Evolutionary conservation across 2,113 vertebrate genomes (phyloP).

Genomic region (Hipposideros armiger): DNA sequence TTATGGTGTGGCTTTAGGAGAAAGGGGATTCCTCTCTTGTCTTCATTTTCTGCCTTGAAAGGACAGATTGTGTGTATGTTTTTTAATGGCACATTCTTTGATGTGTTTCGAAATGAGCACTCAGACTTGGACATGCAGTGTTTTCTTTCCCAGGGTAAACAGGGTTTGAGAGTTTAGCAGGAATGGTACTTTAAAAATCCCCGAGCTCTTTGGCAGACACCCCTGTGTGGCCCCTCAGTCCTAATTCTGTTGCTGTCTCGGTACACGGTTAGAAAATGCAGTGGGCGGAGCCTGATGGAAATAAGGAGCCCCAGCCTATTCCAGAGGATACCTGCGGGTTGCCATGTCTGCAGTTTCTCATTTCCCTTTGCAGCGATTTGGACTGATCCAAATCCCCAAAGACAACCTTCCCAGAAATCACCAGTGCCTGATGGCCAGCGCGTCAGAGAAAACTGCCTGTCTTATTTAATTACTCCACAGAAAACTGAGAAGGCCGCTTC

Average conservation of each 20-base stretch:
- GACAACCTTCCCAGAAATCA: constrained; percentile 24
- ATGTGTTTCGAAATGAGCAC: not conserved
- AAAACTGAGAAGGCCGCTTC: not conserved
- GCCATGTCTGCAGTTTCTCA: not conserved
- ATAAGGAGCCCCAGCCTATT: not conserved
- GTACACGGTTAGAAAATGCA: not conserved
- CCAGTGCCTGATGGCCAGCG: not conserved
- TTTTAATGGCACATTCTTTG: not conserved
- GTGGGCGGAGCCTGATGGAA: not conserved
- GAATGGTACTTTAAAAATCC: not conserved
- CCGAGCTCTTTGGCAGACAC: not conserved
- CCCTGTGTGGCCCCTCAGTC: too few relatives aligned
- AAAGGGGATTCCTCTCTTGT: not conserved
- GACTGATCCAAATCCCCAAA: constrained; percentile 23
- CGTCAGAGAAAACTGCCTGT: not conserved
- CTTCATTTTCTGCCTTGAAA: constrained; percentile 36
- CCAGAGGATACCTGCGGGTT: not conserved
- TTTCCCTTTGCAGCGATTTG: constrained; percentile 15
- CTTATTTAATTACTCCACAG: not conserved
- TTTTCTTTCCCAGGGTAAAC: not conserved
- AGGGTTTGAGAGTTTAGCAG: not conserved
- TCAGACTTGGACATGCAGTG: not conserved
- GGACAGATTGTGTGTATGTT: not conserved
- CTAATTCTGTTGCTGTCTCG: not conserved
- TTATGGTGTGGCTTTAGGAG: not conserved